Evolutionary conservation across 1,140 invertebrate genomes (phyloP), one percentile per base, ranked within the genome.

Genomic region (Aphaenogaster ashmeadi): DNA sequence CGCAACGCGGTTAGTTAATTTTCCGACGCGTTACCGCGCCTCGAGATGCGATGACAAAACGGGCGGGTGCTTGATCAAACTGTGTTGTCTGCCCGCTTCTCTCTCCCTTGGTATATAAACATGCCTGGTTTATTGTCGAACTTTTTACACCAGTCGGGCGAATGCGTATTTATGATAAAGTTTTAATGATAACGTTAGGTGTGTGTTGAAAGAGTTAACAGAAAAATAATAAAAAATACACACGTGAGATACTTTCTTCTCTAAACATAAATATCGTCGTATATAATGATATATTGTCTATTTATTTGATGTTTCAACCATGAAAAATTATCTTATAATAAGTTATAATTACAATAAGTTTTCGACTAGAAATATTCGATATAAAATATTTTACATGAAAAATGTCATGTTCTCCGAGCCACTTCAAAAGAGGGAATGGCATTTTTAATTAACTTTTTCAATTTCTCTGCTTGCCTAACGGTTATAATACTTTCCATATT

Each of bases 1-100:
- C 41, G 36, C 79, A 52, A 56, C 21, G 44, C 67, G 54, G 56
- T 62, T 75, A 33, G 80, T 84, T 84, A 84, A 86, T 77, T 86
- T 86, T 67, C 47, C 74, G 18, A 79, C 60, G 47, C 79, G 66
- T 81, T 67, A 60, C 18, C 38, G 13, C 78, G 36, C 36, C 69
- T 60, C 54, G 67, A 83, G 67, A 60, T 72, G 41, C 54, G 47
- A 69, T 52, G 50, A 81, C 78, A 81, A 83, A 83, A 72, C 56
- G 13, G 38, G 36, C 7, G 41, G 13, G 4, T 54, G 54, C n/a
- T 83, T 60, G 67, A 47, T 84, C 69, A 74, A 75, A 74, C n/a
- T 33, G 27, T 41, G 69, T 47, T 60, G 38, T 33, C 8, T 4
- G 27, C 18, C 13, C 41, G 41, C 27, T 33, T n/a, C 27, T 44